A percentile compares a stretch with the other conserved stretches of the same genome.
phyloP scores from a whole-genome alignment of 2,888 invertebrate genomes.

The Nomada flava region DNA sequence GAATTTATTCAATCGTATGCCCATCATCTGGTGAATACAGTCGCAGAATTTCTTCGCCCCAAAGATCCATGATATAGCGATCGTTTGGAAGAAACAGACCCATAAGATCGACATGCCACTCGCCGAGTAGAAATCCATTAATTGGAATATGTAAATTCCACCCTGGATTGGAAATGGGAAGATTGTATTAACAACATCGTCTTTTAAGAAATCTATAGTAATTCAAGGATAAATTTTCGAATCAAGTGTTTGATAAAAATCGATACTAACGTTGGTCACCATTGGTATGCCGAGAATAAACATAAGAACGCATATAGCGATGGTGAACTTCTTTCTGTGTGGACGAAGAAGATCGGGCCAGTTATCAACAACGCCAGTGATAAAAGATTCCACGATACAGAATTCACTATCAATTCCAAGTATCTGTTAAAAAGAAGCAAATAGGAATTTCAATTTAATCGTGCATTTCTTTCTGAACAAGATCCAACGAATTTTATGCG shows the following conservation, averaged over 20 bases:
- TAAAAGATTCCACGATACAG: slow-evolving; percentile 88
- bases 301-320: slow-evolving; percentile 86
- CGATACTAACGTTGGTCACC: slow-evolving; percentile 86
- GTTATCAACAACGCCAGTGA: slow-evolving; percentile 87
- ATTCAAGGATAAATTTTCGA: too few species aligned
- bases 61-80: slow-evolving; percentile 87
- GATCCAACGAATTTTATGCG: too few species aligned
- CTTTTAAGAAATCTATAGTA: background rate
- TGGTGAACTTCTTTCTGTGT: slow-evolving; percentile 88
- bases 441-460: background rate
- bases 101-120: slow-evolving; percentile 87
- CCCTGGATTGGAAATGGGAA: slow-evolving; percentile 76
- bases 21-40: slow-evolving; percentile 88
- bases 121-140: slow-evolving; percentile 86
- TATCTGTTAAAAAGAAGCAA: slow-evolving; percentile 84
- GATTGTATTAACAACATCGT: background rate
- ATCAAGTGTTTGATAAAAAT: background rate
- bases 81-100: slow-evolving; percentile 87
- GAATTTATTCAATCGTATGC: slow-evolving; percentile 85
- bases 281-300: slow-evolving; percentile 87
- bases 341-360: slow-evolving; percentile 86
- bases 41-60: slow-evolving; percentile 86
- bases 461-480: too few species aligned
- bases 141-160: slow-evolving; percentile 84
- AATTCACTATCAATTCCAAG: slow-evolving; percentile 91